phyloP scores from a whole-genome alignment of 2,888 invertebrate genomes.

The Serripes groenlandicus region DNA sequence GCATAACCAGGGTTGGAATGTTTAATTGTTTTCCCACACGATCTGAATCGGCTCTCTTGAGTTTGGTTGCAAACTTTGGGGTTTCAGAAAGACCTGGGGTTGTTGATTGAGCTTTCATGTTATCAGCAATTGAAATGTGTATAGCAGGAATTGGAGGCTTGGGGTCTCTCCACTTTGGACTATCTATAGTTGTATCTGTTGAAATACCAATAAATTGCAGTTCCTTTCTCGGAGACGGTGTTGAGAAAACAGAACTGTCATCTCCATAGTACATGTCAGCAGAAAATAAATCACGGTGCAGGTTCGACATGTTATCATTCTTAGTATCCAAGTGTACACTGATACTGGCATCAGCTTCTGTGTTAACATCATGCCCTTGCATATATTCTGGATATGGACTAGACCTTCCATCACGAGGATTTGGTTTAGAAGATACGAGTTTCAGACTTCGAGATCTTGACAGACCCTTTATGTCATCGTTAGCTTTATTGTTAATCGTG shows the following conservation, averaged over 20 bases:
- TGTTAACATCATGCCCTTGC: not conserved
- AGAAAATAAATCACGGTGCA: not conserved
- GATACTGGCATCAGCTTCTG: not conserved
- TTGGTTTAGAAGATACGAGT: not conserved
- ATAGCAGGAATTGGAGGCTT: not conserved
- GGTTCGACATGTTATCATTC: not conserved
- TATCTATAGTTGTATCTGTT: not conserved
- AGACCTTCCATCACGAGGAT: not conserved
- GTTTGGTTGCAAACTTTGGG: not conserved
- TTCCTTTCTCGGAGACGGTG: constrained; percentile 7
- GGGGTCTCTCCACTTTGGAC: not conserved
- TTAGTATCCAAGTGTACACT: not conserved
- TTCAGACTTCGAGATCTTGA: not conserved
- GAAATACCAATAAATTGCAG: not conserved
- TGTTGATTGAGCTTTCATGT: not conserved
- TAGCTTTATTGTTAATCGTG: not conserved
- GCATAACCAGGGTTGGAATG: not conserved
- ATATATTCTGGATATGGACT: not conserved
- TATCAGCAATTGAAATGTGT: not conserved
- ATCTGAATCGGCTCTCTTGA: not conserved
- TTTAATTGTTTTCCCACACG: constrained; percentile 2
- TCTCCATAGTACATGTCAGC: not conserved
- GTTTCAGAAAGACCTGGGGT: not conserved
- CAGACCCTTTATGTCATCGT: not conserved
- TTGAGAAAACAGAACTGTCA: not conserved